These are phyloP conservation scores for Caenorhabditis sulstoni DNA, from an alignment of 2,888 invertebrate species.

Conservation along the genomic window DNA sequence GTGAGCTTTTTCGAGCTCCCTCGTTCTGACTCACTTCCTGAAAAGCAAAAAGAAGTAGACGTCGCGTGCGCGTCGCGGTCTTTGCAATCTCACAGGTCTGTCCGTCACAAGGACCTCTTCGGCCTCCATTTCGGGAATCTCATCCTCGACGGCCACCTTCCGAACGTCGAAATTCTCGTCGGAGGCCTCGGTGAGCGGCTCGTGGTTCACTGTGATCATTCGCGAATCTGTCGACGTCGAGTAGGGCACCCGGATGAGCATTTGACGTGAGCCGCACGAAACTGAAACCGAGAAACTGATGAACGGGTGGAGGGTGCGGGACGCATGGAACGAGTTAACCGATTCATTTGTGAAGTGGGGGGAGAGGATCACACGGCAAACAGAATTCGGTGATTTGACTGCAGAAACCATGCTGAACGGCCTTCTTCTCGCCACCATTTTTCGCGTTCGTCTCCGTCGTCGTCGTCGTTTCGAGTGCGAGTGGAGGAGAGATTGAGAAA, in stretches of 20 bases:
- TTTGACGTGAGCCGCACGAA: slow-evolving; percentile 49
- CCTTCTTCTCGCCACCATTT: too few relatives aligned
- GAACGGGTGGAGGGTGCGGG: not conserved
- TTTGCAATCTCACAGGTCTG: slow-evolving; percentile 19
- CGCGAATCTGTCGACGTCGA: slow-evolving; percentile 38
- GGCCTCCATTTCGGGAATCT: slow-evolving; percentile 26
- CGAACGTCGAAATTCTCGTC: slow-evolving; percentile 31
- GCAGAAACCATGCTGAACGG: not conserved
- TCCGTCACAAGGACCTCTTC: slow-evolving; percentile 19
- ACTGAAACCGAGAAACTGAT: slow-evolving; percentile 33
- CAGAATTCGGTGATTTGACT: slow-evolving; percentile 31
- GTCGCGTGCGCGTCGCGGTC: not conserved
- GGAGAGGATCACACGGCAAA: slow-evolving; percentile 37
- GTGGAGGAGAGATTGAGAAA: slow-evolving; percentile 15
- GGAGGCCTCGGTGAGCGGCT: slow-evolving; percentile 32
- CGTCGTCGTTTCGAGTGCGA: slow-evolving; percentile 7
- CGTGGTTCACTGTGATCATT: slow-evolving; percentile 47
- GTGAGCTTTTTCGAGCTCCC: slow-evolving; percentile 37
- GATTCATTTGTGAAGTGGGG: slow-evolving; percentile 23
- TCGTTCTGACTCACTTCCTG: slow-evolving; percentile 47
- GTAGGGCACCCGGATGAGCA: slow-evolving; percentile 50
- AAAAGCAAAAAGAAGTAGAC: not conserved
- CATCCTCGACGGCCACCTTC: slow-evolving; percentile 14
- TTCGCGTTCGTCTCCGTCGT: too few relatives aligned
- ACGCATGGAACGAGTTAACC: not conserved